A percentile compares a stretch with the other conserved stretches of the same genome.
Evolutionary conservation across 2,113 vertebrate genomes (phyloP).

Genomic region (Lasiurus cinereus): DNA sequence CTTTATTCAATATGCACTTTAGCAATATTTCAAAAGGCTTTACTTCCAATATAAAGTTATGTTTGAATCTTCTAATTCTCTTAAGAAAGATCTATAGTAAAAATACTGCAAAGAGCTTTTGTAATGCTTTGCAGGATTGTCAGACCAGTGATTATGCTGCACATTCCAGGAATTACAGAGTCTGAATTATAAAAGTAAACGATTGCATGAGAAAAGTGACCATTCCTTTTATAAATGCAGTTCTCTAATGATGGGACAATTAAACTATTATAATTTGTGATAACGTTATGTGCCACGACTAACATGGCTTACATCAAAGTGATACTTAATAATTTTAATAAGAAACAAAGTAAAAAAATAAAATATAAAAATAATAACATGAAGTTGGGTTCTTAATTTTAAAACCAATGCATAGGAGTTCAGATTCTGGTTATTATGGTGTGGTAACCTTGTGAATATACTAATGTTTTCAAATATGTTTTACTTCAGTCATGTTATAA

Average conservation of each 20-base stretch:
- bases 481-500: not conserved
- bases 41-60: constrained; percentile 76
- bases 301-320: constrained; percentile 11
- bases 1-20: constrained; percentile 83
- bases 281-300: not conserved
- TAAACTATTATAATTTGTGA: constrained; percentile 6
- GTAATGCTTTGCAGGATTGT: constrained; percentile 60
- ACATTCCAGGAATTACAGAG: constrained; percentile 52
- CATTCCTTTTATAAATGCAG: not conserved
- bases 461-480: not conserved
- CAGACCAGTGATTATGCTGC: not conserved
- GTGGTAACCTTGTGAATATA: not conserved
- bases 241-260: constrained; percentile 49
- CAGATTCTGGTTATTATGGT: not conserved
- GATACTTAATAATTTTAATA: constrained; percentile 5
- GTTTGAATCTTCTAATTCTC: constrained; percentile 80
- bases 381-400: not conserved
- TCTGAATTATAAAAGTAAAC: constrained; percentile 56
- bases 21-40: constrained; percentile 83
- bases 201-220: constrained; percentile 12
- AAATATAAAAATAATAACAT: not conserved
- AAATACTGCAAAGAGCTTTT: constrained; percentile 68
- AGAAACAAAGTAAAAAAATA: not conserved
- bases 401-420: not conserved
- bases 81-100: constrained; percentile 51